These are phyloP conservation scores for Tachyglossus aculeatus DNA, from an alignment of 2,797 vertebrate species.

Conservation along the genomic window DNA sequence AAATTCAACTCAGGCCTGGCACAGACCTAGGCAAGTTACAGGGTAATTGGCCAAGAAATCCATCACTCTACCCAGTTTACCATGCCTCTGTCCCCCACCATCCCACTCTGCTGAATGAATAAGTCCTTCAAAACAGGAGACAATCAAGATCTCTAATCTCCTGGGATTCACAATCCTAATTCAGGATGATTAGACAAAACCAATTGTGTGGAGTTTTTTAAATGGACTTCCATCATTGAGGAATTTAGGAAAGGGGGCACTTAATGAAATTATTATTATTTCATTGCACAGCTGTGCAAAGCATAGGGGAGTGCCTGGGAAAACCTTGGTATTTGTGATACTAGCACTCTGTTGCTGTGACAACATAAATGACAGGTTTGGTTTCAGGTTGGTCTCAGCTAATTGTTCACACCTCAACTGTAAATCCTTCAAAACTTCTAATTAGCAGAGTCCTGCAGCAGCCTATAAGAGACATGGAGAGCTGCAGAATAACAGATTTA, in stretches of 20 bases:
- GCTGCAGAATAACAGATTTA: too few species aligned
- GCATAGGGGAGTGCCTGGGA: conserved; percentile 1
- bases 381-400: conserved; percentile 53
- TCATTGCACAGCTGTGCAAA: conserved; percentile 59
- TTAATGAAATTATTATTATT: conserved; percentile 67
- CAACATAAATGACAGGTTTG: conserved; percentile 65
- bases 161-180: conserved; percentile 46
- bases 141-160: conserved; percentile 16
- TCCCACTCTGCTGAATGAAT: too few species aligned
- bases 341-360: conserved; percentile 55
- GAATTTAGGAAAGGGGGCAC: conserved; percentile 62
- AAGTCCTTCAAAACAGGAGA: too few species aligned
- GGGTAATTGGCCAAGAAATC: too few species aligned
- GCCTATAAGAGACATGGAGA: not conserved
- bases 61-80: too few species aligned
- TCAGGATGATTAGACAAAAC: conserved; percentile 58
- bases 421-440: conserved; percentile 48
- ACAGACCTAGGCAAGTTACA: too few species aligned
- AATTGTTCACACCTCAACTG: conserved; percentile 61
- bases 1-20: too few species aligned
- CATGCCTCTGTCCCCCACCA: too few species aligned
- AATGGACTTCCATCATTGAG: conserved; percentile 59
- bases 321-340: conserved; percentile 58
- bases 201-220: conserved; percentile 43
- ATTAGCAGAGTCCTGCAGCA: conserved; percentile 49